These are phyloP conservation scores for Danaus plexippus DNA, from an alignment of 1,140 invertebrate species.

Conservation along the genomic window DNA sequence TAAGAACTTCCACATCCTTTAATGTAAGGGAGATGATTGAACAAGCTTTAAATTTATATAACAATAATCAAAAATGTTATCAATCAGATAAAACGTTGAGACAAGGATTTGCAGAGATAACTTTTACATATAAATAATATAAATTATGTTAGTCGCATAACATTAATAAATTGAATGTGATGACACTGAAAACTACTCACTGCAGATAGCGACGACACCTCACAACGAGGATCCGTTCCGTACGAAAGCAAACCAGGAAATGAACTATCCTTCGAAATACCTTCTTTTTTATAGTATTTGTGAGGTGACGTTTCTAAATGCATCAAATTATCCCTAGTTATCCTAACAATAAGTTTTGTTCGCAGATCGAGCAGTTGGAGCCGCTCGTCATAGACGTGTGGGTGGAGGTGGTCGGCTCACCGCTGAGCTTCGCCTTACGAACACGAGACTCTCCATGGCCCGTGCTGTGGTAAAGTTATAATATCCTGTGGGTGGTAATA, in stretches of 20 bases:
- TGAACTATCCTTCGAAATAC: too few species aligned
- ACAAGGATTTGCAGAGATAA: neutral
- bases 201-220: too few species aligned
- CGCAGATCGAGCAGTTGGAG: conserved; percentile 36
- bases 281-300: too few species aligned
- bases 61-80: neutral
- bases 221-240: too few species aligned
- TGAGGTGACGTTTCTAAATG: too few species aligned
- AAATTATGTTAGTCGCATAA: too few species aligned
- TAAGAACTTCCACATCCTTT: conserved; percentile 5
- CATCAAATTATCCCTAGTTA: too few species aligned
- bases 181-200: too few species aligned
- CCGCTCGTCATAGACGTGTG: conserved; percentile 43
- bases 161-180: too few species aligned
- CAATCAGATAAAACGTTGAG: neutral
- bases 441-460: conserved; percentile 4
- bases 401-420: conserved; percentile 34
- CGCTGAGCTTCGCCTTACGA: conserved; percentile 27
- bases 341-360: neutral
- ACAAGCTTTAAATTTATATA: neutral
- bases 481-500: too few species aligned
- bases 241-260: too few species aligned
- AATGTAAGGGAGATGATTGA: too few species aligned
- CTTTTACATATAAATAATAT: neutral
- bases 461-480: conserved; percentile 5